Conservation (phyloP, 2,797 vertebrate species). For the Erpetoichthys calabaricus region DNA sequence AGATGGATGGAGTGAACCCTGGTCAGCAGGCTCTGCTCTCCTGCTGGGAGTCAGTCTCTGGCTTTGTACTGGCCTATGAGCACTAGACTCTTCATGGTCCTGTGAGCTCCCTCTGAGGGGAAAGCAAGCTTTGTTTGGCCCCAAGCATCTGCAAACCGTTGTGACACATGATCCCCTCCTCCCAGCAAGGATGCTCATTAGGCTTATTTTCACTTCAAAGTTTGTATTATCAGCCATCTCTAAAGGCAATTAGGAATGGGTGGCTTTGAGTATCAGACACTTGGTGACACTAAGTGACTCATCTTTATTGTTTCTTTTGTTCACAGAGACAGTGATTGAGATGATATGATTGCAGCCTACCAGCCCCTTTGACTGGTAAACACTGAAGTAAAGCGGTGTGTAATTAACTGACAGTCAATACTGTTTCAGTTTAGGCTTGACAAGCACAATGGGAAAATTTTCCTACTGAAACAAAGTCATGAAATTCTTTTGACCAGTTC, state of each 20-base stretch:
- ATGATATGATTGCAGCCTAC: conserved; percentile 57
- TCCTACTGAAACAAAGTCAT: conserved; percentile 51
- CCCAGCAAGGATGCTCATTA: conserved; percentile 62
- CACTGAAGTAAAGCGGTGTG: conserved; percentile 74
- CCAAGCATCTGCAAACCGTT: conserved; percentile 45
- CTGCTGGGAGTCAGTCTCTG: conserved; percentile 61
- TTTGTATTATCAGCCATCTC: conserved; percentile 77
- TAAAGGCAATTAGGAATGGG: conserved; percentile 83
- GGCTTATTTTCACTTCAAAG: conserved; percentile 80
- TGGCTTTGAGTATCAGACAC: conserved; percentile 72
- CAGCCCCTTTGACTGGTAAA: conserved; percentile 75
- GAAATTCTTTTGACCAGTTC: conserved; percentile 53
- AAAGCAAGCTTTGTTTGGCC: conserved; percentile 44
- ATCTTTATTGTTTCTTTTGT: conserved; percentile 75
- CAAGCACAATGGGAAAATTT: conserved; percentile 48
- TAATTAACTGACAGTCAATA: conserved; percentile 87
- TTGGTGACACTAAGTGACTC: conserved; percentile 68
- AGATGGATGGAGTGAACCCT: conserved; percentile 54
- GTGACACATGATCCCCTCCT: conserved; percentile 41
- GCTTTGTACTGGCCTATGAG: conserved; percentile 45
- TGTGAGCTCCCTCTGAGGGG: conserved; percentile 44
- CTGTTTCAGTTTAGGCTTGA: conserved; percentile 69
- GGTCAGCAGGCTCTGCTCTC: conserved; percentile 40
- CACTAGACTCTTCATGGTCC: conserved; percentile 48
- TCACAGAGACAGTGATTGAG: conserved; percentile 69